phyloP scores from a whole-genome alignment of 2,888 invertebrate species.

The Dasysyrphus tricinctus region DNA sequence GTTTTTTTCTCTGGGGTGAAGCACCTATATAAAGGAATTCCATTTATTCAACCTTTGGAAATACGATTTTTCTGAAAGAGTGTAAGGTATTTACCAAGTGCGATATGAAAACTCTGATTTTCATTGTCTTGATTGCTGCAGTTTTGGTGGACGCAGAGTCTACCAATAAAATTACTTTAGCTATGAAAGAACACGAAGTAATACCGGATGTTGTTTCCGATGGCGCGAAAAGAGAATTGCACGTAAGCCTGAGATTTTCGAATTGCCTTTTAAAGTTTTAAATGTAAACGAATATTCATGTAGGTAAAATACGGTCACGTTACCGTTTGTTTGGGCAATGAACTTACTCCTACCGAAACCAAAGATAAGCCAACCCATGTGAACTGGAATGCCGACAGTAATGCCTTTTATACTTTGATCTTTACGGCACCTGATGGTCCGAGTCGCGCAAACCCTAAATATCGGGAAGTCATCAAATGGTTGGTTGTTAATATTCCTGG shows the following conservation, averaged over 20 bases:
- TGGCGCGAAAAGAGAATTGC: neutral
- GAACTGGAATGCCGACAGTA: neutral
- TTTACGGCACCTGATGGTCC: conserved; percentile 12
- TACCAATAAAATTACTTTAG: neutral
- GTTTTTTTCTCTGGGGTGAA: neutral
- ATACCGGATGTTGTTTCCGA: conserved; percentile 8
- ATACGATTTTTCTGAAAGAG: neutral
- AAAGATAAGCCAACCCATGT: neutral
- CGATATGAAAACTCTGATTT: neutral
- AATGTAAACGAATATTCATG: neutral
- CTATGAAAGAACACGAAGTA: neutral
- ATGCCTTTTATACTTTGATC: conserved; percentile 9
- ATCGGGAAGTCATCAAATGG: conserved; percentile 10
- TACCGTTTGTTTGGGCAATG: neutral
- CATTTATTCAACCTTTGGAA: neutral
- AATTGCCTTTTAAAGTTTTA: neutral
- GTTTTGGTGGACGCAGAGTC: neutral
- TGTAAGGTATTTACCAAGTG: neutral
- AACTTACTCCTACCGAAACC: neutral
- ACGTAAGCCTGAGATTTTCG: neutral
- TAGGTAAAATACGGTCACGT: neutral
- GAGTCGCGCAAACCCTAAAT: neutral
- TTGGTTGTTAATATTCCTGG: conserved; percentile 17
- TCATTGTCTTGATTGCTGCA: neutral
- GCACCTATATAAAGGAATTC: neutral